phyloP scores from a whole-genome alignment of 53 echinoderm and acorn worm genomes.

The Temnopleurus reevesii region DNA sequence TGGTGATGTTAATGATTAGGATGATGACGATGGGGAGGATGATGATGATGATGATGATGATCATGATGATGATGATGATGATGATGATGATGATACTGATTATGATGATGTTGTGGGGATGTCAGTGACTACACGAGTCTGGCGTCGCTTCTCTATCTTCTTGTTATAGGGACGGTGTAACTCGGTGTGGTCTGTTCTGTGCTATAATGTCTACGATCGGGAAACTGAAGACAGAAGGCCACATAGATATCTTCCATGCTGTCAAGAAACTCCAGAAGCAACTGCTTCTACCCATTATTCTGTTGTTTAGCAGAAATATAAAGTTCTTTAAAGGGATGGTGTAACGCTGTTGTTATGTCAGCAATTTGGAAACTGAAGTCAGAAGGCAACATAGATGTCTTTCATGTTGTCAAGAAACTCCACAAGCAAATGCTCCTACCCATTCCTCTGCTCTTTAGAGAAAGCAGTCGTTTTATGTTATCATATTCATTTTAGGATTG shows the following conservation, averaged over 20 bases:
- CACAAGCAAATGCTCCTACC: no score
- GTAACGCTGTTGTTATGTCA: constrained; percentile 63
- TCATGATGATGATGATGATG: not conserved
- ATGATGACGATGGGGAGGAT: no score
- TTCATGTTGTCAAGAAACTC: constrained; percentile 76
- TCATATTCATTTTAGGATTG: no score
- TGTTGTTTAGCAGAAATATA: no score
- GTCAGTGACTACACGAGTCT: not conserved
- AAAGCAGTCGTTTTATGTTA: no score
- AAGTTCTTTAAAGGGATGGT: constrained; percentile 74
- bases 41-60: no score
- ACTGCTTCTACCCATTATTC: no score
- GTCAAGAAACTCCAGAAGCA: constrained; percentile 66
- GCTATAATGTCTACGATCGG: constrained; percentile 62
- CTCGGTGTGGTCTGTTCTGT: constrained; percentile 74
- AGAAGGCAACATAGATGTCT: constrained; percentile 76
- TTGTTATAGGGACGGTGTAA: constrained; percentile 72
- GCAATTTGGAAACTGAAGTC: constrained; percentile 59
- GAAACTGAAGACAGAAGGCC: constrained; percentile 66
- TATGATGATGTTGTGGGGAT: no score
- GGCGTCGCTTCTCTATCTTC: constrained; percentile 1
- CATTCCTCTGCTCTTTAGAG: no score
- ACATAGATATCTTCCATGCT: constrained; percentile 80
- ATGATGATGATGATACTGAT: no score
- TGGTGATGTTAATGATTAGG: no score